Conservation (phyloP, 2,797 vertebrate species). For the Pipistrellus nathusii region DNA sequence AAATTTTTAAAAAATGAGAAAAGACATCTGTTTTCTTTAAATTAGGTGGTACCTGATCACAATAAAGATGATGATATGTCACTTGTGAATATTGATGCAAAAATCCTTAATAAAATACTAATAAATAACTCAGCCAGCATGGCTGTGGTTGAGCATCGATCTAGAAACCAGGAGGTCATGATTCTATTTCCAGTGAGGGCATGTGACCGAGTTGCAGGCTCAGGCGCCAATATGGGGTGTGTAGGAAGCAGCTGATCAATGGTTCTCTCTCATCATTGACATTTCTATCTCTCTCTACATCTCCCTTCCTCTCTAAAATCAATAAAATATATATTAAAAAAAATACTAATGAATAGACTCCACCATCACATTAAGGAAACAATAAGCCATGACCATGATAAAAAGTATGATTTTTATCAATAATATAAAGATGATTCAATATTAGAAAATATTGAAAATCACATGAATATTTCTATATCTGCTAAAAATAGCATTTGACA, state of each 20-base stretch:
- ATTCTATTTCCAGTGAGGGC: not conserved
- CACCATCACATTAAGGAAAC: not conserved
- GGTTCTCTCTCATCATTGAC: not conserved
- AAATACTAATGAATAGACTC: not conserved
- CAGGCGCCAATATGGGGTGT: not conserved
- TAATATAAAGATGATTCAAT: not conserved
- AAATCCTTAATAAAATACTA: not conserved
- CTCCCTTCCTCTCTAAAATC: not conserved
- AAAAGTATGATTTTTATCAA: not conserved
- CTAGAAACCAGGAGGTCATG: not conserved
- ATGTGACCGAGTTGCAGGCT: not conserved
- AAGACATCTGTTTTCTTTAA: not conserved
- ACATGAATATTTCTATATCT: not conserved
- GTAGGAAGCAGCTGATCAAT: not conserved
- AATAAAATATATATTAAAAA: not conserved
- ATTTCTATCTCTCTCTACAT: not conserved
- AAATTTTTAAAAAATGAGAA: not conserved
- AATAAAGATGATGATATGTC: not conserved
- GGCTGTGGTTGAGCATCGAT: not conserved
- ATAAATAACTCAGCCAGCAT: not conserved
- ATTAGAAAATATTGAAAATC: not conserved
- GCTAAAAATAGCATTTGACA: not conserved
- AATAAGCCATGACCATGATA: not conserved
- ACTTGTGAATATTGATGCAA: not conserved
- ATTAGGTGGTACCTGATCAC: not conserved